phyloP scores from a whole-genome alignment of 2,888 invertebrate species.

The Herminia tarsipennalis region DNA sequence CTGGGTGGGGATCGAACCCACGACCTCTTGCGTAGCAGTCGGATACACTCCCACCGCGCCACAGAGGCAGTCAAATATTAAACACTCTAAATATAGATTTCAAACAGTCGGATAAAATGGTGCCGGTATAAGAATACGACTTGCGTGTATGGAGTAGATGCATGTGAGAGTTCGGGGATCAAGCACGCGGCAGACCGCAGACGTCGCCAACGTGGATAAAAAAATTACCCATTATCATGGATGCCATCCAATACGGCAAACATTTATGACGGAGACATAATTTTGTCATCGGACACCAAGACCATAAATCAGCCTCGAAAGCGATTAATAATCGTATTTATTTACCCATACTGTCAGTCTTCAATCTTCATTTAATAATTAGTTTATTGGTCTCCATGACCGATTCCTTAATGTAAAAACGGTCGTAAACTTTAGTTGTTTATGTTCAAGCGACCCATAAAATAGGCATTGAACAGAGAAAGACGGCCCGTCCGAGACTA shows the following conservation, averaged over 20 bases:
- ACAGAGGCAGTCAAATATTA: no score
- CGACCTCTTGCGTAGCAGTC: no score
- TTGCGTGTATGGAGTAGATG: no score
- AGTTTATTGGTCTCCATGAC: slow-evolving; percentile 58
- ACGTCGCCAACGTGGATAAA: no score
- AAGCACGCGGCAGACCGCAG: slow-evolving; percentile 27
- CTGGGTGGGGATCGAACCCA: no score
- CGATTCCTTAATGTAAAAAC: slow-evolving; percentile 65
- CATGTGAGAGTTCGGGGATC: no score
- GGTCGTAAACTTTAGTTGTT: slow-evolving; percentile 68
- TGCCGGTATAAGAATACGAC: no score
- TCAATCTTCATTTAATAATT: slow-evolving; percentile 65
- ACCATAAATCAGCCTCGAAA: slow-evolving; percentile 56
- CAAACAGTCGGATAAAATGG: no score
- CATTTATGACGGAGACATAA: slow-evolving; percentile 68
- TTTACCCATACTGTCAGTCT: slow-evolving; percentile 48
- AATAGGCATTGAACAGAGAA: slow-evolving; percentile 68
- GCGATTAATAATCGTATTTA: slow-evolving; percentile 59
- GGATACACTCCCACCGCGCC: no score
- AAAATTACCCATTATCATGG: slow-evolving; percentile 64
- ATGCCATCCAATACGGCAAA: slow-evolving; percentile 60
- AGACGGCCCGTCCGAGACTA: slow-evolving; percentile 71
- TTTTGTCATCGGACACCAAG: slow-evolving; percentile 61
- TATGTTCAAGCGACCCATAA: slow-evolving; percentile 73
- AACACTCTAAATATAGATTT: no score